These are phyloP conservation scores for Coregonus clupeaformis DNA, from an alignment of 2,113 vertebrate species.

Conservation along the genomic window DNA sequence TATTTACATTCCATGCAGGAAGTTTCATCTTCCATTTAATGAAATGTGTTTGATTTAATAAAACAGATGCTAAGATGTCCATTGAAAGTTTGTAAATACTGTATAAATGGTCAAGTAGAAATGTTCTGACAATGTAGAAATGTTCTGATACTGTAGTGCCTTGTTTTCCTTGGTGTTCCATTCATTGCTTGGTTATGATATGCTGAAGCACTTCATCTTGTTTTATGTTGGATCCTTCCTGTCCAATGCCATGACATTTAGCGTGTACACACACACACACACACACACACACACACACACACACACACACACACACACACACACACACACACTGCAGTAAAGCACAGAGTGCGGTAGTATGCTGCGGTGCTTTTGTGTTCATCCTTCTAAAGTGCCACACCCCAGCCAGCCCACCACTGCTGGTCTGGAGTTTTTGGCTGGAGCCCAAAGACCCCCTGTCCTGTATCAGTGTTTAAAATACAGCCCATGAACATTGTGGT, in stretches of 20 bases:
- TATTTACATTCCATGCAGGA: too few species aligned
- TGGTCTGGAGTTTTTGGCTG: constrained; percentile 1
- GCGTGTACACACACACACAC: neutral
- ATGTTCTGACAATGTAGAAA: neutral
- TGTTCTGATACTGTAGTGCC: neutral
- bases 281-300: constrained; percentile 1
- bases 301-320: neutral
- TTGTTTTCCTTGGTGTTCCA: too few species aligned
- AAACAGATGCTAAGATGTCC: neutral
- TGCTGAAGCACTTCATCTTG: neutral
- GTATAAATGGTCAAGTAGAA: too few species aligned
- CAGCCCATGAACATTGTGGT: neutral
- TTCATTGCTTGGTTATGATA: neutral
- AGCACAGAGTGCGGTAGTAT: constrained; percentile 18
- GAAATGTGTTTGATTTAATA: neutral
- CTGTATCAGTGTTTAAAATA: neutral
- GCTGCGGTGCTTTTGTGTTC: constrained; percentile 32
- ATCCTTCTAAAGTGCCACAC: constrained; percentile 59
- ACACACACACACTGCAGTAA: constrained; percentile 14
- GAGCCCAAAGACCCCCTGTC: neutral
- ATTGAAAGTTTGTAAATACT: too few species aligned
- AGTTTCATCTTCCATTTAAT: too few species aligned
- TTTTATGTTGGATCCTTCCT: constrained; percentile 2
- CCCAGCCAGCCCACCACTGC: constrained; percentile 39
- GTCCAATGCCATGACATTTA: neutral